These are phyloP conservation scores for Drosophila saltans DNA, from an alignment of 1,140 invertebrate species.

Conservation along the genomic window DNA sequence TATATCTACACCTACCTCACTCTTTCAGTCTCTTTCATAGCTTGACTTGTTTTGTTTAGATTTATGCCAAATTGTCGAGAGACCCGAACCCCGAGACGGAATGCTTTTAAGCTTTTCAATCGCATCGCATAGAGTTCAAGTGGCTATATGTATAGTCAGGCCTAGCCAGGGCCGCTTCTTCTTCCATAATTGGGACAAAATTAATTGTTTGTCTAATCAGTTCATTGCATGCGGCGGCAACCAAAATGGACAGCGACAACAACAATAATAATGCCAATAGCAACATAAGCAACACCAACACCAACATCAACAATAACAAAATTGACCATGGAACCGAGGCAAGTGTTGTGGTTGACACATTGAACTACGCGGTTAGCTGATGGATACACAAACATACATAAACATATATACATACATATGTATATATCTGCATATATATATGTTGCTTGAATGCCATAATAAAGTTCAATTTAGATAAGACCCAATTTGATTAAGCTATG, in stretches of 20 bases:
- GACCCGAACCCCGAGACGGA: slow-evolving; percentile 14
- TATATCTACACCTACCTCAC: background rate
- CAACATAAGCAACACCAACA: slow-evolving; percentile 7
- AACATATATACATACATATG: background rate
- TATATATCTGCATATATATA: background rate
- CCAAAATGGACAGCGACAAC: slow-evolving; percentile 17
- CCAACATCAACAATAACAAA: slow-evolving; percentile 4
- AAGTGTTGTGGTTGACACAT: slow-evolving; percentile 24
- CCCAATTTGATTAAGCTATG: slow-evolving; percentile 6
- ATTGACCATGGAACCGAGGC: background rate
- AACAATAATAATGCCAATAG: slow-evolving; percentile 12
- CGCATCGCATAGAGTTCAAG: slow-evolving; percentile 66
- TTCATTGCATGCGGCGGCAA: slow-evolving; percentile 62
- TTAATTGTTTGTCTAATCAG: slow-evolving; percentile 80
- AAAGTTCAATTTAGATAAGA: slow-evolving; percentile 8
- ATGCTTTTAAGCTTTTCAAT: slow-evolving; percentile 77
- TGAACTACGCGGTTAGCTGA: slow-evolving; percentile 34
- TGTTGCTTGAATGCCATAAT: background rate
- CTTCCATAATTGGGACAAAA: slow-evolving; percentile 63
- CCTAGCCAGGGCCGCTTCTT: slow-evolving; percentile 35
- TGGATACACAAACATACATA: background rate
- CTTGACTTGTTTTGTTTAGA: slow-evolving; percentile 76
- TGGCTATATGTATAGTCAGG: slow-evolving; percentile 37
- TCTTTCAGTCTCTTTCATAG: background rate
- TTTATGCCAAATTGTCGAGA: slow-evolving; percentile 77